Conservation (phyloP, 2,888 invertebrate genomes). For the Nymphalis polychloros region DNA sequence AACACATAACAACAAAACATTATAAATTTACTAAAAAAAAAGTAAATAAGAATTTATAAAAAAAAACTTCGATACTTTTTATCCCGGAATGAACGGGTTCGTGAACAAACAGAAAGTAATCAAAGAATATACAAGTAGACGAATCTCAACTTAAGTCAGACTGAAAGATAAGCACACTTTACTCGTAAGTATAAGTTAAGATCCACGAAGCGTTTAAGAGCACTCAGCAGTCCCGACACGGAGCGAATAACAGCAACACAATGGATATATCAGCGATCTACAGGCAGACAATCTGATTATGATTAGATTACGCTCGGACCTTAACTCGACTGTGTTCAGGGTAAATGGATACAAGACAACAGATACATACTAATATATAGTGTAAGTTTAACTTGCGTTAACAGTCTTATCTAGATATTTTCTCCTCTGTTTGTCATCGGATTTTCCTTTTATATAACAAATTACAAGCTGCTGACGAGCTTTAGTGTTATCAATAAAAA, state of each 20-base stretch:
- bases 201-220: conserved; percentile 1
- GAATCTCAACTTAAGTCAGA: background rate
- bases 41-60: too few species aligned
- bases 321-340: background rate
- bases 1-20: too few species aligned
- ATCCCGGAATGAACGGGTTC: background rate
- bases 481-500: too few species aligned
- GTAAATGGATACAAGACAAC: background rate
- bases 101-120: conserved; percentile 1
- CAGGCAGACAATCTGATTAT: conserved; percentile 13
- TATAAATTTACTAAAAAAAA: too few species aligned
- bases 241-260: conserved; percentile 12
- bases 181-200: background rate
- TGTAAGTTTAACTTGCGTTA: too few species aligned
- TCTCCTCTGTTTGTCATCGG: too few species aligned
- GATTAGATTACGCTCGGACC: conserved; percentile 4
- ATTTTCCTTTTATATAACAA: too few species aligned
- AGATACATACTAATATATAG: background rate
- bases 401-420: too few species aligned
- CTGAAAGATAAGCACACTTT: background rate
- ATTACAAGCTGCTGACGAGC: too few species aligned
- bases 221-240: conserved; percentile 8
- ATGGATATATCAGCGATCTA: conserved; percentile 11
- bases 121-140: background rate
- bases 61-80: too few species aligned